phyloP scores from a whole-genome alignment of 2,888 invertebrate genomes.

The Hoplodrina blanda region DNA sequence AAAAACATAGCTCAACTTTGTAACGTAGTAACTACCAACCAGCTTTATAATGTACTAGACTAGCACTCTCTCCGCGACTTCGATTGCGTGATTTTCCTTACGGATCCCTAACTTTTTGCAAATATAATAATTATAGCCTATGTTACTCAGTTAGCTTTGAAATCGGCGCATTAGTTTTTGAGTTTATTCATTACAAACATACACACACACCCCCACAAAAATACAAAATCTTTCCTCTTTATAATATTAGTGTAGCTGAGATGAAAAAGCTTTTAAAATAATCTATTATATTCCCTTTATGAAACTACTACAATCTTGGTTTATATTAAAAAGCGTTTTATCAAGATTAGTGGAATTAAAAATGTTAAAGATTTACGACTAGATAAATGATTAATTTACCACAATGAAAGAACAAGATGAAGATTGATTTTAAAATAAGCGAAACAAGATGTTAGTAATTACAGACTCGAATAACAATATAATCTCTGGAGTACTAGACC shows the following conservation, averaged over 20 bases:
- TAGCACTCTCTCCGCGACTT: no score
- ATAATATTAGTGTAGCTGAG: no score
- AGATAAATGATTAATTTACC: neutral
- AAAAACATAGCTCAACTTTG: neutral
- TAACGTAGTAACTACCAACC: neutral
- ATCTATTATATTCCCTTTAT: neutral
- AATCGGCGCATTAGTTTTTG: no score
- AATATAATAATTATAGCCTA: no score
- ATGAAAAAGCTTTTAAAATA: neutral
- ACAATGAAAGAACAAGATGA: slow-evolving; percentile 29
- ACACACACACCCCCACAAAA: no score
- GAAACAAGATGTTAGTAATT: slow-evolving; percentile 38
- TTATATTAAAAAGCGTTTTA: neutral
- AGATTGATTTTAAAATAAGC: slow-evolving; percentile 32
- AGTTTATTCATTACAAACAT: no score
- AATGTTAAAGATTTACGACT: neutral
- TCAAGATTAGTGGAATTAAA: neutral
- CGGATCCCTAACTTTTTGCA: no score
- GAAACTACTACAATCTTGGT: slow-evolving; percentile 5
- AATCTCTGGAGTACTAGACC: slow-evolving; percentile 17
- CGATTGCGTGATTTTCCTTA: no score
- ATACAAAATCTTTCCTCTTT: no score
- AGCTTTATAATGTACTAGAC: neutral
- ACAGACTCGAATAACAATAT: slow-evolving; percentile 45
- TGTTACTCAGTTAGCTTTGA: no score